Percentiles rank a stretch among this genome's conserved stretches.
These are phyloP conservation scores for Trachops cirrhosus DNA, from an alignment of 2,797 vertebrate genomes.

Conservation along the genomic window DNA sequence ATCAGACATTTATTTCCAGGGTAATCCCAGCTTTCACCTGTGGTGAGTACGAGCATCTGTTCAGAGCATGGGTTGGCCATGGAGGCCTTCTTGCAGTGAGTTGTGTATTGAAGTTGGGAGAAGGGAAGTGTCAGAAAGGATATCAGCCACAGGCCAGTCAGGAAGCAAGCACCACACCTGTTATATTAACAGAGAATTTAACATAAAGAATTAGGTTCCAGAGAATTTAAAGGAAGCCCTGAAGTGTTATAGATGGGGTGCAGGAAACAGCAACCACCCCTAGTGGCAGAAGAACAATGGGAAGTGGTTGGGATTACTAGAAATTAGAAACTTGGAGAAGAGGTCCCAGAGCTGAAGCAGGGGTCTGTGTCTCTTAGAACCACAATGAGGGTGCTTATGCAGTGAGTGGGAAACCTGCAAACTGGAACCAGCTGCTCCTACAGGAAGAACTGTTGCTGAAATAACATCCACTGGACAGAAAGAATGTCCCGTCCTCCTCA, in stretches of 20 bases:
- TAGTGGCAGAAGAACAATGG: neutral
- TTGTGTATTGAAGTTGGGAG: neutral
- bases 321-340: neutral
- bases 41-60: neutral
- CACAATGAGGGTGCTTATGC: neutral
- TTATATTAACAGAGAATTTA: neutral
- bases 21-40: neutral
- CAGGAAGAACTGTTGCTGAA: neutral
- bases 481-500: neutral
- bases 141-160: neutral
- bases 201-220: neutral
- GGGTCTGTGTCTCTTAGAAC: neutral
- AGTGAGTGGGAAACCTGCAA: neutral
- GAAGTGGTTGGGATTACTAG: neutral
- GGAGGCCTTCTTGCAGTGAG: neutral
- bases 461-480: neutral
- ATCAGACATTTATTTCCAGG: neutral
- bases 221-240: neutral
- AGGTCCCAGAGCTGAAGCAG: neutral
- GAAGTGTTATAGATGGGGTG: neutral
- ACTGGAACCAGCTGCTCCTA: neutral
- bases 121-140: neutral
- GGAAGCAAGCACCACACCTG: neutral
- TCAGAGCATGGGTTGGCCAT: accelerated
- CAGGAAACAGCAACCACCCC: neutral